Evolutionary conservation across 2,888 invertebrate species (phyloP).

Genomic region (Acrobasis suavella): DNA sequence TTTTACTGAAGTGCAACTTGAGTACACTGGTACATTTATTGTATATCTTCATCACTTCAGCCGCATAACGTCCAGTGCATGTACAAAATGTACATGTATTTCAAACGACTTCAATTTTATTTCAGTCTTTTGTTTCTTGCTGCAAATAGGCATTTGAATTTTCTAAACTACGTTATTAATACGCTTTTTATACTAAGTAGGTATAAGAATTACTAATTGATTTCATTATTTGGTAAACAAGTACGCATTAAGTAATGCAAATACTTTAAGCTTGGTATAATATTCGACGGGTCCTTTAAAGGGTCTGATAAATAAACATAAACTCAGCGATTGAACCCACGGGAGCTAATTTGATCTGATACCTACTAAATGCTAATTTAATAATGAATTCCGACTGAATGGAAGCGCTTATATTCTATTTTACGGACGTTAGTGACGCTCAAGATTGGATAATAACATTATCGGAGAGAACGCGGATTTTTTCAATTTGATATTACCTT

Average conservation of each 20-base stretch:
- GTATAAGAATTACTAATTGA: constrained; percentile 7
- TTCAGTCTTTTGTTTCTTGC: too few relatives aligned
- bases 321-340: constrained; percentile 55
- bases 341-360: constrained; percentile 62
- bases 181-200: too few relatives aligned
- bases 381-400: constrained; percentile 53
- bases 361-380: constrained; percentile 69
- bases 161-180: too few relatives aligned
- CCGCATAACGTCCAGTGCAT: too few relatives aligned
- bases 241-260: constrained; percentile 44
- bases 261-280: constrained; percentile 65
- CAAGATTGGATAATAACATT: constrained; percentile 31
- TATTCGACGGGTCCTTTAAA: constrained; percentile 62
- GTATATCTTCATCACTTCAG: too few relatives aligned
- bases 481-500: constrained; percentile 1
- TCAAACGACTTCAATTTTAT: too few relatives aligned
- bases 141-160: too few relatives aligned
- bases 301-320: constrained; percentile 76
- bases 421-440: constrained; percentile 41
- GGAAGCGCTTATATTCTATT: constrained; percentile 48
- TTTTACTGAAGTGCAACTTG: too few relatives aligned
- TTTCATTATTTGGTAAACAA: constrained; percentile 9
- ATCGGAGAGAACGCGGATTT: background rate
- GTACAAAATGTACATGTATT: too few relatives aligned
- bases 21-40: too few relatives aligned